These are phyloP conservation scores for Myotis myotis DNA, from an alignment of 2,797 vertebrate species.

Conservation along the genomic window DNA sequence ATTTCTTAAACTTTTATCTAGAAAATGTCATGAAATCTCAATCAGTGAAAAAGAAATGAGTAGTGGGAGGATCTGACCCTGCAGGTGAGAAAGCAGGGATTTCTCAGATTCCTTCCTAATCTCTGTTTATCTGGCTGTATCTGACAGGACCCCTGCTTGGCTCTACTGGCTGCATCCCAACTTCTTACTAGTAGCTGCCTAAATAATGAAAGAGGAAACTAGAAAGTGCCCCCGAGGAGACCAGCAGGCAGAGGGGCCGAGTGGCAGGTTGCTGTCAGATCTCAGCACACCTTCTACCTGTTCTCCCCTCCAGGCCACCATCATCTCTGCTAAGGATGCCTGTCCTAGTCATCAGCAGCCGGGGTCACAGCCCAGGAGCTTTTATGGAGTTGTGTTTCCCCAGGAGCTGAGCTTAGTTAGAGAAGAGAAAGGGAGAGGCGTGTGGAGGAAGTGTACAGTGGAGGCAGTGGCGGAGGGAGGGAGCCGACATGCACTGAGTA, in stretches of 20 bases:
- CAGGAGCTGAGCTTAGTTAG: neutral
- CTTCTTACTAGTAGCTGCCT: neutral
- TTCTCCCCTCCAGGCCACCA: neutral
- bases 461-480: accelerated
- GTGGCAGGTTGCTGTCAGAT: neutral
- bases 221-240: neutral
- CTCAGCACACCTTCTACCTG: neutral
- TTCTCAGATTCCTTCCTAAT: constrained; percentile 37
- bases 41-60: constrained; percentile 12
- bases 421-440: neutral
- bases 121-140: neutral
- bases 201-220: constrained; percentile 24
- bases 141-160: neutral
- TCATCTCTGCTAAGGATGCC: neutral
- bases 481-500: too few relatives aligned
- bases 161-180: neutral
- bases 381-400: neutral
- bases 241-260: neutral
- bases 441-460: accelerated
- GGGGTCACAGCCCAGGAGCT: neutral
- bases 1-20: constrained; percentile 60
- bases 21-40: constrained; percentile 49
- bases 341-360: neutral
- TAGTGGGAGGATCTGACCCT: neutral
- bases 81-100: neutral